phyloP scores from a whole-genome alignment of 2,113 vertebrate genomes.

The Syngnathus floridae region DNA sequence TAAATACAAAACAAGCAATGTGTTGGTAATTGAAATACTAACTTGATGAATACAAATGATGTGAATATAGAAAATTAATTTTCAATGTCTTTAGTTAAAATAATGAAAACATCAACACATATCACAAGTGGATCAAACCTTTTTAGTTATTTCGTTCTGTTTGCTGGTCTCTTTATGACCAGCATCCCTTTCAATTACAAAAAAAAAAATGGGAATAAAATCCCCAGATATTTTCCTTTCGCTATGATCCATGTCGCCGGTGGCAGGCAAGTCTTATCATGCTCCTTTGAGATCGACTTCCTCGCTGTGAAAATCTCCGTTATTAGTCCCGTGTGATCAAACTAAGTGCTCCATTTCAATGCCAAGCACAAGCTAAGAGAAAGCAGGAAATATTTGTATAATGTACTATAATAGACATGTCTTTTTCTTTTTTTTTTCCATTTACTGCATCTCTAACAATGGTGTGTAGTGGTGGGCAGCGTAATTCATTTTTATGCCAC shows the following conservation, averaged over 20 bases:
- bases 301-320: slow-evolving; percentile 30
- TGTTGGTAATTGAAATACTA: too few species aligned
- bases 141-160: neutral
- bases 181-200: slow-evolving; percentile 1
- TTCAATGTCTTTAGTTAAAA: too few species aligned
- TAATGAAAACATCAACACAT: neutral
- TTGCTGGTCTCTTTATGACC: neutral
- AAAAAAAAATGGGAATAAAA: neutral
- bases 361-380: slow-evolving; percentile 8
- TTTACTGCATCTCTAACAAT: too few species aligned
- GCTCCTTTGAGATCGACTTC: slow-evolving; percentile 40
- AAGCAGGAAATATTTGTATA: neutral
- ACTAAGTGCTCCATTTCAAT: slow-evolving; percentile 47
- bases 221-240: slow-evolving; percentile 8
- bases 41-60: too few species aligned
- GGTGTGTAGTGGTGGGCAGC: too few species aligned
- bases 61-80: too few species aligned
- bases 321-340: slow-evolving; percentile 42
- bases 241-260: slow-evolving; percentile 24
- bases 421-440: too few species aligned
- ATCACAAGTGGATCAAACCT: neutral
- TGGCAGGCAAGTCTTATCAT: slow-evolving; percentile 38
- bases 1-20: too few species aligned
- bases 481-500: too few species aligned
- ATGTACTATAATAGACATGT: too few species aligned